Base-by-base conservation (phyloP, 1,140 invertebrate genomes). In the Glossosoma conforme region DNA sequence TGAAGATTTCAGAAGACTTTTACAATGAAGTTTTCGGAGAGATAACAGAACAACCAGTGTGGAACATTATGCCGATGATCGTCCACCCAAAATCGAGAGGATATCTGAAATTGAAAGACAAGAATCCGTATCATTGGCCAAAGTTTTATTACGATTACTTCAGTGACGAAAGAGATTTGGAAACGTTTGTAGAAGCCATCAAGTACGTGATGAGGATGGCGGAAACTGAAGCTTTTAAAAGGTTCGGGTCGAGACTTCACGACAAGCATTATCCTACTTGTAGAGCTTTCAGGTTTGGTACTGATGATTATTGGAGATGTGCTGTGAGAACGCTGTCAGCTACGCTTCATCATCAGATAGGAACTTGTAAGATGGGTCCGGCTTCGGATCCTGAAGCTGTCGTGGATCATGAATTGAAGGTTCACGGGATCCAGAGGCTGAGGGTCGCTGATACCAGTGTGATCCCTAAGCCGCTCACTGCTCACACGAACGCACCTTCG, bases 11-110 rank as follows among this genome's bases (percentile, higher is more conserved):
- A 9, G 72, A 82, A 3, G 69, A 74, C 6, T 52, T 83, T 14
- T 84, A 83, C 58, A 60, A 83, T 37, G 59, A 64, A 0, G 72
- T 82, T 13, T 83, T 74, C 38, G 68, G 72, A 14, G 59, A 72
- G 5, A 72, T 70, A n/a, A 75, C 65, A 22, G 61, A 72, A 0
- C 66, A 67, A 42, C 68, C 69, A 60, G 38, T 22, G 1, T 84
- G 81, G 45, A 44, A 41, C 21, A 45, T 52, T n/a, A 44, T 55
- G 18, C 55, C 52, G 9, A 54, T 58, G 51, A 62, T 89, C 0
- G 71, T 90, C 19, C 76, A 86, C 63, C 89, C 91, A 0, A 79
- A 83, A 63, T 88, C 85, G 1, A 71, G 79, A 44, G 90, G 90
- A 1, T 75, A 76, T 17, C 56, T 93, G 2, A 76, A 70, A 52